A percentile compares a stretch with the other conserved stretches of the same genome.
phyloP scores from a whole-genome alignment of 2,888 invertebrate species.

The Chironomus riparius region DNA sequence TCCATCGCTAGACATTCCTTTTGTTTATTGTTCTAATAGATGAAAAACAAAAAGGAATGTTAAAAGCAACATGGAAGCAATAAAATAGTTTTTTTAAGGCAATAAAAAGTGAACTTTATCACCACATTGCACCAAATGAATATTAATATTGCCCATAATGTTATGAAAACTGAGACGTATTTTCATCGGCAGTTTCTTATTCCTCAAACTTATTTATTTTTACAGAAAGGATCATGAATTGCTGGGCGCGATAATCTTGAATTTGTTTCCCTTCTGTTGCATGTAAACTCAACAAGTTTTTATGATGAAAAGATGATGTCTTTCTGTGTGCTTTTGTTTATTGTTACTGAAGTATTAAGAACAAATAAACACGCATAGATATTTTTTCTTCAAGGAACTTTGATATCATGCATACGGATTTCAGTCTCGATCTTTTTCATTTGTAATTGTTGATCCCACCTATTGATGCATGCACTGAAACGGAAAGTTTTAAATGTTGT shows the following conservation, averaged over 20 bases:
- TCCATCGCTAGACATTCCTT: neutral
- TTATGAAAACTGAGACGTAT: neutral
- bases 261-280: too few species aligned
- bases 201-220: neutral
- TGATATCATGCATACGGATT: neutral
- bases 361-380: neutral
- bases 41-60: neutral
- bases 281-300: neutral
- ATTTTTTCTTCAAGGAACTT: neutral
- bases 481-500: too few species aligned
- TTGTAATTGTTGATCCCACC: neutral
- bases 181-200: neutral
- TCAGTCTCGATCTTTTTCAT: neutral
- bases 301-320: neutral
- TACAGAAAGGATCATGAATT: neutral
- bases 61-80: conserved; percentile 25
- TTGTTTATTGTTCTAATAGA: conserved; percentile 17
- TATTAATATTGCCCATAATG: neutral
- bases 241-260: too few species aligned
- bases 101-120: neutral
- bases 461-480: too few species aligned
- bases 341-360: neutral
- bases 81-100: neutral
- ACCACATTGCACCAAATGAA: neutral
- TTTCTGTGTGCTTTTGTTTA: neutral